Evolutionary conservation across 2,888 invertebrate species (phyloP).

Genomic region (Druceiella hillmani): DNA sequence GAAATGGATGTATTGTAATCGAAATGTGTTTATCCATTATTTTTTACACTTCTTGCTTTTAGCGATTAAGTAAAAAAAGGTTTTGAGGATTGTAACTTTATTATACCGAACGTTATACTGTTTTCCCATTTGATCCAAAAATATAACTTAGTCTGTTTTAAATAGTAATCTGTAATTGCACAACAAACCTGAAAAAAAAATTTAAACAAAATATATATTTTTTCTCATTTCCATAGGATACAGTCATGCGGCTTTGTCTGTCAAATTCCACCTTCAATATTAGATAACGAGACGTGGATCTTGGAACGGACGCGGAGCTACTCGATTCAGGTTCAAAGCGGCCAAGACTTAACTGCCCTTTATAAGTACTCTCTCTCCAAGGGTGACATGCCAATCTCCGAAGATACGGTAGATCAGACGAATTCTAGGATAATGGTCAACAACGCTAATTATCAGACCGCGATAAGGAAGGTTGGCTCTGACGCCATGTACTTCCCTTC

Average conservation of each 20-base stretch:
- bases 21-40: too few species aligned
- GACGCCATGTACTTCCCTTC: slow-evolving; percentile 58
- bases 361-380: slow-evolving; percentile 41
- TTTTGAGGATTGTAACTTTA: too few species aligned
- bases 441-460: slow-evolving; percentile 52
- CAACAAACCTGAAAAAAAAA: too few species aligned
- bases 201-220: too few species aligned
- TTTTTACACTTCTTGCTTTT: too few species aligned
- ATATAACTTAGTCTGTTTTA: too few species aligned
- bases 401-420: slow-evolving; percentile 44
- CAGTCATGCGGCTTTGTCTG: slow-evolving; percentile 58
- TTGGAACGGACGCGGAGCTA: slow-evolving; percentile 51
- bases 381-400: slow-evolving; percentile 26
- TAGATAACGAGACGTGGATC: slow-evolving; percentile 39
- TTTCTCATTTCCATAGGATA: too few species aligned
- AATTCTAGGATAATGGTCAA: slow-evolving; percentile 51
- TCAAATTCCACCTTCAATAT: slow-evolving; percentile 37
- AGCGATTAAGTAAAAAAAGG: too few species aligned
- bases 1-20: too few species aligned
- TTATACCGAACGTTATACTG: too few species aligned
- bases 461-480: slow-evolving; percentile 52
- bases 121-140: too few species aligned
- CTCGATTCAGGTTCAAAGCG: slow-evolving; percentile 46
- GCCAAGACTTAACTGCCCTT: slow-evolving; percentile 34
- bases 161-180: too few species aligned